These are phyloP conservation scores for Zhuqinia jingwanae DNA, from an alignment of 2,888 invertebrate species.

Conservation along the genomic window DNA sequence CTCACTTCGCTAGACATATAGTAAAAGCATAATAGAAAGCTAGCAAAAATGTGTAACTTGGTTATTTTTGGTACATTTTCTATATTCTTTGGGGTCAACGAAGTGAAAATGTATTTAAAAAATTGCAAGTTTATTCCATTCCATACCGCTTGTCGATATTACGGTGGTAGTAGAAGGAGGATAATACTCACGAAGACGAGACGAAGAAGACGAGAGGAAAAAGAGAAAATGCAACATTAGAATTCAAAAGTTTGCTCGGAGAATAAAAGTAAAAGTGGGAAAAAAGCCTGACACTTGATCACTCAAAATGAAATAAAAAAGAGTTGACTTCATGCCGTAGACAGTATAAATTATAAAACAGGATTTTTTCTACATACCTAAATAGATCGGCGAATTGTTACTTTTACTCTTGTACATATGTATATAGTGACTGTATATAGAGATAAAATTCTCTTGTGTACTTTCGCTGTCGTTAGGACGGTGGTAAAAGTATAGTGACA, in stretches of 20 bases:
- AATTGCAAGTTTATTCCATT: too few relatives aligned
- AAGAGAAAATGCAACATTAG: constrained; percentile 6
- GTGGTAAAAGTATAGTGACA: too few relatives aligned
- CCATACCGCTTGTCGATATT: too few relatives aligned
- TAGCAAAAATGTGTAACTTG: not conserved
- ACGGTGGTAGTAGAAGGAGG: not conserved
- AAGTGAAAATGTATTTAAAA: constrained; percentile 22
- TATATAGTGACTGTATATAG: too few relatives aligned
- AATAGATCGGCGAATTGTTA: too few relatives aligned
- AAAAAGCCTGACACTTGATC: constrained; percentile 43
- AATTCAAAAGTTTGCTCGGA: constrained; percentile 7
- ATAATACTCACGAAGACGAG: too few relatives aligned
- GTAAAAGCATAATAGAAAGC: not conserved
- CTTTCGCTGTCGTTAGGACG: too few relatives aligned
- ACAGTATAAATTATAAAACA: not conserved
- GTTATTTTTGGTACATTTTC: not conserved
- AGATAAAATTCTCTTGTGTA: too few relatives aligned
- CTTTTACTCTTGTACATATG: too few relatives aligned
- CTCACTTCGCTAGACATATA: not conserved
- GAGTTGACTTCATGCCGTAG: too few relatives aligned
- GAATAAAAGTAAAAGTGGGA: constrained; percentile 13
- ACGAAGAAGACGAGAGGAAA: too few relatives aligned
- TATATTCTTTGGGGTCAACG: not conserved
- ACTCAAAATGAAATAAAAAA: constrained; percentile 47
- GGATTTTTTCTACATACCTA: not conserved